A percentile compares a stretch with the other conserved stretches of the same genome.
Conservation (phyloP, 2,888 invertebrate genomes). For the Pachydiplax longipennis region DNA sequence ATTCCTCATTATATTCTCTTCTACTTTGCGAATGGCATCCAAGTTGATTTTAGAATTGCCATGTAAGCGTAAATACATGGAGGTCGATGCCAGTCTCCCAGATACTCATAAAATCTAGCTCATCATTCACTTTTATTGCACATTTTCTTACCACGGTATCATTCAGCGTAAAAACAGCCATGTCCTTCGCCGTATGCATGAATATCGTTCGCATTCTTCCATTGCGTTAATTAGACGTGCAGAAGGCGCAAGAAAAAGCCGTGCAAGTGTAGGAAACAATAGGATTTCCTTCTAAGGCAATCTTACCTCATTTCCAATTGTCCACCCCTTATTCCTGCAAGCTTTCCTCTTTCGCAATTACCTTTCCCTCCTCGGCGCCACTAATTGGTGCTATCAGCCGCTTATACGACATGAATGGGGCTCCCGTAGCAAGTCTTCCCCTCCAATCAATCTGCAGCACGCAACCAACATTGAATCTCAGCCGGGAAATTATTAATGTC, state of each 20-base stretch:
- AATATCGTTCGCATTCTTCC: not conserved
- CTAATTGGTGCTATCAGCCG: constrained; percentile 27
- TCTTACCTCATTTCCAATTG: not conserved
- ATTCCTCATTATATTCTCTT: too few species aligned
- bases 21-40: too few species aligned
- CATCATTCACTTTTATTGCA: too few species aligned
- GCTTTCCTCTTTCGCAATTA: not conserved
- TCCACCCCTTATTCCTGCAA: not conserved
- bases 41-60: too few species aligned
- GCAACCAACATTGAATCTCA: not conserved
- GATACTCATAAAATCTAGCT: too few species aligned
- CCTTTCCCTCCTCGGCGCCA: not conserved
- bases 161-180: too few species aligned
- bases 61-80: too few species aligned
- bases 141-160: too few species aligned
- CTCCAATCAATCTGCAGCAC: not conserved
- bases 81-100: too few species aligned
- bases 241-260: not conserved
- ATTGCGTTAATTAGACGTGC: not conserved
- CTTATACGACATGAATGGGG: not conserved
- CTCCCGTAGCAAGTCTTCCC: not conserved
- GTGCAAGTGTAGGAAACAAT: not conserved
- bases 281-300: not conserved
- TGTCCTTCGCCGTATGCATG: not conserved
- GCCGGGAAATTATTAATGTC: not conserved